Evolutionary conservation across 2,113 vertebrate species (phyloP).

Genomic region (Caloenas nicobarica): DNA sequence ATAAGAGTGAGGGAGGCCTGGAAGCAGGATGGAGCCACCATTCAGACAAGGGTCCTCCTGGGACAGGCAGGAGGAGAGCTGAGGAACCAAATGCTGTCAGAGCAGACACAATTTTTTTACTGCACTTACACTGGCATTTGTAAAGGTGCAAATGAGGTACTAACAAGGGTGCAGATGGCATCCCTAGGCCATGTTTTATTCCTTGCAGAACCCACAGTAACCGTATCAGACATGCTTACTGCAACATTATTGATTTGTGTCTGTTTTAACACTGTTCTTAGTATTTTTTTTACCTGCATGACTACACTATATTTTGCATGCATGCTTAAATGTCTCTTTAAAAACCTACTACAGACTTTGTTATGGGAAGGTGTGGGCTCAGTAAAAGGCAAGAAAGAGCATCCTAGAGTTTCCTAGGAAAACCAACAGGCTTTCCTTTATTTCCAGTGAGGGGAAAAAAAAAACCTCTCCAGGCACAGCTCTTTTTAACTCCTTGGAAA

Average conservation of each 20-base stretch:
- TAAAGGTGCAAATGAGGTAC: background rate
- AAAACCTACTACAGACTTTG: background rate
- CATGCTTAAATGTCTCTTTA: background rate
- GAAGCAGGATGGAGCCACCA: background rate
- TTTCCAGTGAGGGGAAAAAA: background rate
- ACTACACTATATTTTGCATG: background rate
- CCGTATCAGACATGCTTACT: background rate
- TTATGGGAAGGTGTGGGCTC: background rate
- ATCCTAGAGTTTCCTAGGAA: background rate
- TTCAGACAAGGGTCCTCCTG: background rate
- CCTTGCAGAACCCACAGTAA: background rate
- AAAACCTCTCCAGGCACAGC: background rate
- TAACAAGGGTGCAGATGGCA: background rate
- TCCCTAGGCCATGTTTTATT: background rate
- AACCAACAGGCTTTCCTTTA: background rate
- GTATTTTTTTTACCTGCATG: background rate
- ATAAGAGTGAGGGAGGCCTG: background rate
- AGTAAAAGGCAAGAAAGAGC: background rate
- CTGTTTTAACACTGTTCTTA: background rate
- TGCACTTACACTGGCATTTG: rapidly evolving
- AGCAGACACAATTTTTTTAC: background rate
- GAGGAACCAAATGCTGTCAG: background rate
- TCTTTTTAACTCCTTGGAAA: background rate
- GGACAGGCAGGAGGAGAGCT: rapidly evolving
- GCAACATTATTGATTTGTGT: background rate